Conservation (phyloP, 2,888 invertebrate species). For the Brachynemurus nebulosus region DNA sequence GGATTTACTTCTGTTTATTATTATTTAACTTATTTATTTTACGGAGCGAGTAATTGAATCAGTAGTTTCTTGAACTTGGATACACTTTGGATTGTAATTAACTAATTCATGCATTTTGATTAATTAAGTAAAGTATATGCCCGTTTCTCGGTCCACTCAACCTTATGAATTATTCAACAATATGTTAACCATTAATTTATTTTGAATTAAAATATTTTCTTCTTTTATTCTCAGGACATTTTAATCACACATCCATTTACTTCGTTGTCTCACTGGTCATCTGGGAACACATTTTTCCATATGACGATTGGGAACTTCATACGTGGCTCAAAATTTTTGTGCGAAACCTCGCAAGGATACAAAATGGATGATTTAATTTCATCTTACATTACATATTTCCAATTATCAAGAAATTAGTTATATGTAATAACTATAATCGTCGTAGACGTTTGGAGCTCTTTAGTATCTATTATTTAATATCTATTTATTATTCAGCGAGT, state of each 20-base stretch:
- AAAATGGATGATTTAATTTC: constrained; percentile 95
- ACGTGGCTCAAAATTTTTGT: constrained; percentile 73
- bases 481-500: no score
- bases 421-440: no score
- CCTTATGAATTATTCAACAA: not conserved
- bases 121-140: no score
- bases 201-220: not conserved
- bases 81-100: no score
- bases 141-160: no score
- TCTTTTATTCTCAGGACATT: constrained; percentile 44
- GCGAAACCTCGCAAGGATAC: constrained; percentile 86
- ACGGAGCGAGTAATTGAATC: no score
- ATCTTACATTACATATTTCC: constrained; percentile 58
- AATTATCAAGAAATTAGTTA: no score
- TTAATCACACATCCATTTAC: constrained; percentile 74
- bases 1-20: constrained; percentile 21
- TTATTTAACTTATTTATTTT: no score
- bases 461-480: no score
- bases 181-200: not conserved
- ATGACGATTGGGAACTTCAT: constrained; percentile 92
- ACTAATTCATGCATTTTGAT: no score
- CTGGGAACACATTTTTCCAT: constrained; percentile 89
- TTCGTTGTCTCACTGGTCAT: constrained; percentile 88
- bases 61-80: no score
- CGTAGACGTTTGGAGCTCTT: no score